Conservation (phyloP, 2,797 vertebrate genomes). For the Chelidonichthys spinosus region DNA sequence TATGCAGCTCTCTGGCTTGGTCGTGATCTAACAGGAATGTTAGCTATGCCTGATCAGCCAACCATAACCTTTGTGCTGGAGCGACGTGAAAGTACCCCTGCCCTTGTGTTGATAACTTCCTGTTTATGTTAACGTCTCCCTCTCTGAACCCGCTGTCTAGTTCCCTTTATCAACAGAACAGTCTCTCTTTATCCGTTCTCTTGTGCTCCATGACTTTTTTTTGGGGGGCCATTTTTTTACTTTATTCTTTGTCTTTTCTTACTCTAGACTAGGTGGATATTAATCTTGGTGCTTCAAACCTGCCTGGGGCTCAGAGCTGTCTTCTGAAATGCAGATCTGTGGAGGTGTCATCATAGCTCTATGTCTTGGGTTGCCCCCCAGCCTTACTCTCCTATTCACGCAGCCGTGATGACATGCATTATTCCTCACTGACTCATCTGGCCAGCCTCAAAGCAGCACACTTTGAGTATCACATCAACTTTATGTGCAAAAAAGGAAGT, state of each 20-base stretch:
- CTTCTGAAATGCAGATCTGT: slow-evolving; percentile 79
- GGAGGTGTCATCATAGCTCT: slow-evolving; percentile 77
- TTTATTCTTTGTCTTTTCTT: slow-evolving; percentile 48
- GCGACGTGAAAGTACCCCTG: slow-evolving; percentile 31
- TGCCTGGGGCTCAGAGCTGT: slow-evolving; percentile 73
- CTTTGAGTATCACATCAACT: slow-evolving; percentile 56
- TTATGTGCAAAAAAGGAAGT: slow-evolving; percentile 45
- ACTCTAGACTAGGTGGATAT: slow-evolving; percentile 65
- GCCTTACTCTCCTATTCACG: slow-evolving; percentile 69
- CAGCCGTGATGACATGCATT: slow-evolving; percentile 75
- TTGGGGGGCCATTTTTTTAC: not conserved
- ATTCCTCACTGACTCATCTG: slow-evolving; percentile 80
- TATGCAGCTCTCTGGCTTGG: slow-evolving; percentile 29
- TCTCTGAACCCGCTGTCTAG: slow-evolving; percentile 23
- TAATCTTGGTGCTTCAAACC: slow-evolving; percentile 68
- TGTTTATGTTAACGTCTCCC: slow-evolving; percentile 35
- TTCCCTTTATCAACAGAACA: slow-evolving; percentile 35
- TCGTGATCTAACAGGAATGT: slow-evolving; percentile 60
- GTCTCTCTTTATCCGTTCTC: slow-evolving; percentile 19
- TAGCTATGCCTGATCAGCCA: slow-evolving; percentile 57
- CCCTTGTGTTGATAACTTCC: slow-evolving; percentile 52
- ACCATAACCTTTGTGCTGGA: slow-evolving; percentile 27
- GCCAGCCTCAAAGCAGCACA: slow-evolving; percentile 55
- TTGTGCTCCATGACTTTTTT: slow-evolving; percentile 14
- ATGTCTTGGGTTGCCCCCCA: slow-evolving; percentile 76